These are phyloP conservation scores for Pseudachorutes palmiensis DNA, from an alignment of 1,140 invertebrate genomes.

Conservation along the genomic window DNA sequence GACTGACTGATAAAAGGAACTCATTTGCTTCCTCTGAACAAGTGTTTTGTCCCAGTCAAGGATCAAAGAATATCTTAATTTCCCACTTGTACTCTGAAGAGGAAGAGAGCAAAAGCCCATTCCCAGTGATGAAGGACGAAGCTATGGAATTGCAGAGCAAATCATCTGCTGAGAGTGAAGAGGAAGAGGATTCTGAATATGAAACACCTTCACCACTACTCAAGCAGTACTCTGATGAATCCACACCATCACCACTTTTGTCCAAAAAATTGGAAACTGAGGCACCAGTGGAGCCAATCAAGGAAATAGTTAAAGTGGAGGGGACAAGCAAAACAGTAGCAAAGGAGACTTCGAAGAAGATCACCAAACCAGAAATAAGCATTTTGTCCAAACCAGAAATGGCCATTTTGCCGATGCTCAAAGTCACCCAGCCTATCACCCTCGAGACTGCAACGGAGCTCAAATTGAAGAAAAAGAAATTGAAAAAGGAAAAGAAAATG, in stretches of 20 bases:
- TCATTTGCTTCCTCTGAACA: conserved; percentile 27
- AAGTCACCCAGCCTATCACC: conserved; percentile 2
- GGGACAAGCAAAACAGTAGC: no score
- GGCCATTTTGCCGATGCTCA: no score
- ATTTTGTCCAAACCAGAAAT: no score
- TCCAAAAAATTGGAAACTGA: neutral
- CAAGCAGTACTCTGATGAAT: conserved; percentile 16
- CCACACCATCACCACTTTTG: neutral
- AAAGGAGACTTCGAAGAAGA: no score
- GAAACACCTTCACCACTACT: conserved; percentile 31
- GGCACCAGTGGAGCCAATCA: neutral
- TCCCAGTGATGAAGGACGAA: conserved; percentile 10
- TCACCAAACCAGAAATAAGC: no score
- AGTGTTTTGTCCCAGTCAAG: conserved; percentile 29
- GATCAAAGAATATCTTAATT: conserved; percentile 29
- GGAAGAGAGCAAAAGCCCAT: conserved; percentile 24
- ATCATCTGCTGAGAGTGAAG: conserved; percentile 8
- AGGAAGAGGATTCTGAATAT: conserved; percentile 22
- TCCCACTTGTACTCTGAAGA: conserved; percentile 38
- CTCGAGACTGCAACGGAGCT: neutral
- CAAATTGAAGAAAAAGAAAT: neutral
- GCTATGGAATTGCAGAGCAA: neutral
- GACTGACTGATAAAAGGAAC: conserved; percentile 17
- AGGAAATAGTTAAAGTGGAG: neutral
- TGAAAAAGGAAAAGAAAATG: conserved; percentile 13